phyloP scores from a whole-genome alignment of 1,140 invertebrate genomes.

The Macrocentrus cingulum region DNA sequence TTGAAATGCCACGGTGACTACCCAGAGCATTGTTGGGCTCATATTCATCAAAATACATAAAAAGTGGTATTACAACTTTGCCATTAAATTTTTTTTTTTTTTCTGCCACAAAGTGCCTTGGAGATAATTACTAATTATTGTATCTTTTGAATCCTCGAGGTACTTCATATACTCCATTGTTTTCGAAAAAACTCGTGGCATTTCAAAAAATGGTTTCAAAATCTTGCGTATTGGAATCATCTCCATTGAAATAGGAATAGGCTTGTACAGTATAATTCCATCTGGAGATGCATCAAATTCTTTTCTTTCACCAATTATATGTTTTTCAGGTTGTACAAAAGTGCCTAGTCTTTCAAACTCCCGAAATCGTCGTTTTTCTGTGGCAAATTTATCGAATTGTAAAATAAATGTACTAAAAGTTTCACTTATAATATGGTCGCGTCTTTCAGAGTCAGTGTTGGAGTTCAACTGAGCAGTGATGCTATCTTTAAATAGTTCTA shows the following conservation, averaged over 20 bases:
- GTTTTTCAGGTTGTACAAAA: conserved; percentile 19
- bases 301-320: conserved; percentile 8
- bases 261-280: conserved; percentile 1
- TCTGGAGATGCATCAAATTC: conserved; percentile 12
- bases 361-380: too few relatives aligned
- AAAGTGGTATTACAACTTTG: conserved; percentile 11
- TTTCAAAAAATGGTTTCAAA: conserved; percentile 27
- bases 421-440: too few relatives aligned
- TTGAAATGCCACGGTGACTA: conserved; percentile 8
- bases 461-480: too few relatives aligned
- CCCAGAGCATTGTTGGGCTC: conserved; percentile 15
- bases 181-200: conserved; percentile 13
- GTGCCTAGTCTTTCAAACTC: not conserved
- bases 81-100: not conserved
- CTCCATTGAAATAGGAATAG: conserved; percentile 7
- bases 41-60: conserved; percentile 15
- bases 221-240: conserved; percentile 16
- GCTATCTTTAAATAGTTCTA: too few relatives aligned
- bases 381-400: too few relatives aligned
- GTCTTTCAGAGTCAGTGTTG: too few relatives aligned
- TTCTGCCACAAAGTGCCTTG: conserved; percentile 29
- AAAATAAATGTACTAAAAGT: too few relatives aligned
- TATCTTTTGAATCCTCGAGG: conserved; percentile 14
- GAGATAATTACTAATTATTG: conserved; percentile 30
- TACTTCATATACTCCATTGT: conserved; percentile 9